These are phyloP conservation scores for Dipus sagitta DNA, from an alignment of 2,797 vertebrate species.

Conservation along the genomic window DNA sequence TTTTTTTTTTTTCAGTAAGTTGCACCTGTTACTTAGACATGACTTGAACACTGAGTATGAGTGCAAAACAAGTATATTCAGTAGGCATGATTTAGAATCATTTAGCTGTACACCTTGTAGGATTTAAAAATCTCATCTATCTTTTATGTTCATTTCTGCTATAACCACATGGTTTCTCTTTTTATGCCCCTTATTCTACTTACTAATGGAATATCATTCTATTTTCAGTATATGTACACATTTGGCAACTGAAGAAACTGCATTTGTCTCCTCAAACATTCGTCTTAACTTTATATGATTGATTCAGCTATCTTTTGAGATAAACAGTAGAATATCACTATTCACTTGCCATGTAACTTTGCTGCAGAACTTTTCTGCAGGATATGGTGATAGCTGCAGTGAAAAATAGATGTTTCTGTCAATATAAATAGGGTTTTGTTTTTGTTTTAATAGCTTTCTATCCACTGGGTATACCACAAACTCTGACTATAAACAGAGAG, in stretches of 20 bases:
- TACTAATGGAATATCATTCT: background rate
- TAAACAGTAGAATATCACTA: background rate
- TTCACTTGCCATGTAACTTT: background rate
- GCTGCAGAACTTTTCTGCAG: background rate
- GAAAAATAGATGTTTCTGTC: background rate
- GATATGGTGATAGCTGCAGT: background rate
- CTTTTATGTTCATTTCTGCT: background rate
- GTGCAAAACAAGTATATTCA: background rate
- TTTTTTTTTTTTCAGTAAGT: background rate
- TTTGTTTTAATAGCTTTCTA: background rate
- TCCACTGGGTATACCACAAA: background rate
- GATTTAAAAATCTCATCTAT: background rate
- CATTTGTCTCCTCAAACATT: background rate
- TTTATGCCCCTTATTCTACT: background rate
- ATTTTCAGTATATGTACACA: background rate
- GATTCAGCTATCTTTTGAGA: background rate
- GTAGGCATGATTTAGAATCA: background rate
- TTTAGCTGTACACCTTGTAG: background rate
- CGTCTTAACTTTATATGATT: background rate
- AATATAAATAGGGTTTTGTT: background rate
- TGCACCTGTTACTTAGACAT: background rate
- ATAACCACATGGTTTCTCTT: background rate
- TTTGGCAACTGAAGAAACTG: background rate
- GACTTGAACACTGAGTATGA: background rate
- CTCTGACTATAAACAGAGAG: background rate